These are phyloP conservation scores for Dysmachus trigonus DNA, from an alignment of 2,888 invertebrate genomes.

Conservation along the genomic window DNA sequence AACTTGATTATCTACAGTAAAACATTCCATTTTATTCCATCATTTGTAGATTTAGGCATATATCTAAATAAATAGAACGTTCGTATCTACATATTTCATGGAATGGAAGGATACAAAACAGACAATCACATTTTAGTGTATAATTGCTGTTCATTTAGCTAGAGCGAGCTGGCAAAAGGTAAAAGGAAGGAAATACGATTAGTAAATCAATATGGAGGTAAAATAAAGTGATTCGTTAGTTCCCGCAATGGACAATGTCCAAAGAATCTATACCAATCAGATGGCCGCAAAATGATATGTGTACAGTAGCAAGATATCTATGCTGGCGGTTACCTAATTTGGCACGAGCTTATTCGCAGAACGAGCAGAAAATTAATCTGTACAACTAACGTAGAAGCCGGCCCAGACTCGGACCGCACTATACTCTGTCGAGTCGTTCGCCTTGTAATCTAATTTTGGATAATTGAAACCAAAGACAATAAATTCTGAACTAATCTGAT, in stretches of 20 bases:
- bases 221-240: neutral
- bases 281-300: neutral
- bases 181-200: neutral
- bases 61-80: neutral
- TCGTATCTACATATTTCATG: neutral
- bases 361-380: slow-evolving; percentile 31
- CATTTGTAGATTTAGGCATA: too few species aligned
- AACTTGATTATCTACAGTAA: too few species aligned
- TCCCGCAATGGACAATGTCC: neutral
- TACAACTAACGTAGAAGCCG: slow-evolving; percentile 7
- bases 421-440: neutral
- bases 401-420: neutral
- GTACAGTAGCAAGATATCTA: neutral
- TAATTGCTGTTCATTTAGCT: neutral
- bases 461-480: slow-evolving; percentile 41
- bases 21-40: too few species aligned
- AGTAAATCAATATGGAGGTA: neutral
- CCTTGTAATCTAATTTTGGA: slow-evolving; percentile 30
- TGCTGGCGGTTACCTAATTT: slow-evolving; percentile 1
- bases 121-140: neutral
- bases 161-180: neutral
- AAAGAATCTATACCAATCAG: neutral
- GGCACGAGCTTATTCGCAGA: neutral
- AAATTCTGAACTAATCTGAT: slow-evolving; percentile 39
- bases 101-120: neutral